Conservation (phyloP, 2,888 invertebrate species). For the Nebria brevicollis region DNA sequence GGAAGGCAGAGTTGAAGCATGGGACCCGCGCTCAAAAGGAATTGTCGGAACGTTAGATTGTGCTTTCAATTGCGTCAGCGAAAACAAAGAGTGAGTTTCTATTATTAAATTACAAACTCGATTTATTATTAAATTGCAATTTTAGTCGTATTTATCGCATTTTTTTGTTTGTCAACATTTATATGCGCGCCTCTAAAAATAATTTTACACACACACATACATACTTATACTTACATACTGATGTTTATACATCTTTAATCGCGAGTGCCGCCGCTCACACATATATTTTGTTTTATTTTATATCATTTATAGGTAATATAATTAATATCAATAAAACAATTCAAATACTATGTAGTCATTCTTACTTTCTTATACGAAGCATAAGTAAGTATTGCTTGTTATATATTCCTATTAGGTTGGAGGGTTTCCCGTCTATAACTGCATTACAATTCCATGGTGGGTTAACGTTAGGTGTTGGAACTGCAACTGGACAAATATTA, state of each 20-base stretch:
- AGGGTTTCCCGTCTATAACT: slow-evolving; percentile 78
- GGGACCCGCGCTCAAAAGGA: slow-evolving; percentile 88
- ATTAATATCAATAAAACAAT: neutral
- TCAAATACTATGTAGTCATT: neutral
- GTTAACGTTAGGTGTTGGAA: slow-evolving; percentile 88
- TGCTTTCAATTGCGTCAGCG: slow-evolving; percentile 72
- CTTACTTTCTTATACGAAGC: too few species aligned
- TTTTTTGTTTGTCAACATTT: too few species aligned
- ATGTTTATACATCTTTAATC: too few species aligned
- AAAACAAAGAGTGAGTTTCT: slow-evolving; percentile 66
- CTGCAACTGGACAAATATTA: slow-evolving; percentile 91
- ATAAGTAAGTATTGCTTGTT: too few species aligned
- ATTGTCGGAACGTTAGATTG: slow-evolving; percentile 87
- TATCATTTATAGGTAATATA: too few species aligned
- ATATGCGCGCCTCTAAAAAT: too few species aligned
- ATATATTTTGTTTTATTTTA: too few species aligned
- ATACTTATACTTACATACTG: too few species aligned
- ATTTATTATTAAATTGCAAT: slow-evolving; percentile 11
- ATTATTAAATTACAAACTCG: neutral
- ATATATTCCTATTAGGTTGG: slow-evolving; percentile 65
- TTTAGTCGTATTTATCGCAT: neutral
- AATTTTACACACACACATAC: too few species aligned
- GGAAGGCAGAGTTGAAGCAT: slow-evolving; percentile 94
- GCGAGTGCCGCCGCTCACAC: too few species aligned
- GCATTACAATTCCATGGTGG: slow-evolving; percentile 81